Evolutionary conservation across 2,797 vertebrate species (phyloP).

Genomic region (Pseudochromis fuscus): DNA sequence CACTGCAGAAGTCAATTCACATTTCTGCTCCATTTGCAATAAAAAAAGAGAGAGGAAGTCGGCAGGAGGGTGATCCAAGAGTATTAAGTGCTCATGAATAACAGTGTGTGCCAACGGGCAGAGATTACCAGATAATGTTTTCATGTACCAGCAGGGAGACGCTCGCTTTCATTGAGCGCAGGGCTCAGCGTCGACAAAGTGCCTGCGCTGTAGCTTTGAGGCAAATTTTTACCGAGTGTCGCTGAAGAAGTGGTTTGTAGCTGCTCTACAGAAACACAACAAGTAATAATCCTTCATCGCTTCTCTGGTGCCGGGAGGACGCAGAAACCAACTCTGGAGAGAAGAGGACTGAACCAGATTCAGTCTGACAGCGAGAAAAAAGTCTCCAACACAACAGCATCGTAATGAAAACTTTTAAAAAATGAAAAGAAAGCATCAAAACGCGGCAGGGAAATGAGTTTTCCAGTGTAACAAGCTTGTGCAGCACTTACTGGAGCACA

Average conservation of each 20-base stretch:
- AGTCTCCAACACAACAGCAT: not conserved
- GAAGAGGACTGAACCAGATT: not conserved
- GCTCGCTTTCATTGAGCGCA: constrained; percentile 28
- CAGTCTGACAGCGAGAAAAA: not conserved
- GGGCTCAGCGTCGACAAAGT: constrained; percentile 48
- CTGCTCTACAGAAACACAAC: constrained; percentile 13
- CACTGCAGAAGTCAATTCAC: constrained; percentile 18
- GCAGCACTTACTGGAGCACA: not conserved
- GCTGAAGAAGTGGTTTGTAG: not conserved
- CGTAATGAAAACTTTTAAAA: too few relatives aligned
- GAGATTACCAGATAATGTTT: constrained; percentile 72
- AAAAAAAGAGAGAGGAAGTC: constrained; percentile 13
- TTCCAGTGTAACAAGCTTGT: constrained; percentile 6
- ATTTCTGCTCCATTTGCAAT: constrained; percentile 27
- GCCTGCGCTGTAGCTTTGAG: constrained; percentile 44
- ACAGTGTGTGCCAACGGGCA: constrained; percentile 55
- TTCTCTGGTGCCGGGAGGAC: too few relatives aligned
- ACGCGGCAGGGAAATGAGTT: not conserved
- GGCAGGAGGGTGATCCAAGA: constrained; percentile 47
- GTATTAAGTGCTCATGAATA: constrained; percentile 68
- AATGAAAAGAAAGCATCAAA: not conserved
- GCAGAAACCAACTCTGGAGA: constrained; percentile 8
- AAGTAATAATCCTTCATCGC: constrained; percentile 10
- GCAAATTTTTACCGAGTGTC: constrained; percentile 23
- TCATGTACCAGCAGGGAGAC: constrained; percentile 50